Base-by-base conservation (phyloP, 2,888 invertebrate genomes). In the Megamerina dolium region DNA sequence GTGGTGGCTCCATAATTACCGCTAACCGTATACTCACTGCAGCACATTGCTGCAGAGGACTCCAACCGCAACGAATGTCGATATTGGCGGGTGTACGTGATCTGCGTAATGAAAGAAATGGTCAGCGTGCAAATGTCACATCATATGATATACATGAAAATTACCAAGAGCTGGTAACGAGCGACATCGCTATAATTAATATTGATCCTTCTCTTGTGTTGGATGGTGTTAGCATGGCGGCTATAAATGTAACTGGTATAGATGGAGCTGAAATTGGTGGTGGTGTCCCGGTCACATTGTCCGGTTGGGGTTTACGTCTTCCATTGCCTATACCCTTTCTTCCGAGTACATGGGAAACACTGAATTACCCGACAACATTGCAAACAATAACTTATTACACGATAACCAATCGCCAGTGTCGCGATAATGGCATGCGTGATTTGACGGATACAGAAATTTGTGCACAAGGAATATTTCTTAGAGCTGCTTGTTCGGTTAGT, bases 1-100 rank as follows among this genome's bases (percentile, higher is more conserved):
- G 71, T 43, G 68, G 71, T 4, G 71, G 71, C 14, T 66, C 68
- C 0, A 70, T 70, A 17, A 58, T 70, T 27, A 49, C 60, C 0
- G 46, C 59, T 5, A 50, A 59, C 39, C 60, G 59, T 17, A 50
- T 70, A 3, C 50, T 71, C 3, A 71, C 71, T 0, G 71, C 71
- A 3, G 71, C 71, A 1, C 71, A 71, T 49, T 71, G 71, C 31
- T 63, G 70, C 19, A 46, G 50, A 9, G 63, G 57, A 0, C 47
- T 61, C 1, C 53, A 63, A 43, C 52, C 50, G 0, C 34, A 44
- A 0, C 54, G 54, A 4, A 63, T 67, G 56, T 59, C 58, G 1
- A 47, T 65, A 2, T 51, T 64, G 19, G 67, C 66, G 1, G 68
- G 66, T 2, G 52, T 64, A n/a, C 56, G 61, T 3, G 54, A 54